Evolutionary conservation across 1,140 invertebrate species (phyloP).

Genomic region (Nixonia krombeini): DNA sequence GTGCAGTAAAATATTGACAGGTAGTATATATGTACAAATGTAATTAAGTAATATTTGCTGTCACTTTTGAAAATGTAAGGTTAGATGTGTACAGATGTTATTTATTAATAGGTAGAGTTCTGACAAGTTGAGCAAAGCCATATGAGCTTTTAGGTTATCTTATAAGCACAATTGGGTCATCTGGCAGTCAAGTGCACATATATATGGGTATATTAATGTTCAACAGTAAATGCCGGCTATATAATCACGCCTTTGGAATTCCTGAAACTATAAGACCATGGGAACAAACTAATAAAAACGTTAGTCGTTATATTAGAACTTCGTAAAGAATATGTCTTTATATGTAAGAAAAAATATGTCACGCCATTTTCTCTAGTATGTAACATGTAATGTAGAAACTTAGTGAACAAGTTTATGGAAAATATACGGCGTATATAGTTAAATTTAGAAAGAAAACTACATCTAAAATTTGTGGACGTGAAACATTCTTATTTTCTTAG

Average conservation of each 20-base stretch:
- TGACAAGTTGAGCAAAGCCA: constrained; percentile 69
- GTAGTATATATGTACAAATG: no score
- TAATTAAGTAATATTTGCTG: no score
- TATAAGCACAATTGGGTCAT: constrained; percentile 68
- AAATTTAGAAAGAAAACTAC: no score
- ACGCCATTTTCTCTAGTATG: no score
- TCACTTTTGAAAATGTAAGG: constrained; percentile 14
- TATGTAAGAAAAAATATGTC: no score
- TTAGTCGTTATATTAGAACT: constrained; percentile 50
- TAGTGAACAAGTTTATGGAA: no score
- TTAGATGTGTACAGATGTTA: constrained; percentile 50
- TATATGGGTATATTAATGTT: constrained; percentile 51
- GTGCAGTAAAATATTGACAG: no score
- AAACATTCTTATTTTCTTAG: no score
- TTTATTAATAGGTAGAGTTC: constrained; percentile 70
- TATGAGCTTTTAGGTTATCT: constrained; percentile 71
- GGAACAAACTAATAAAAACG: constrained; percentile 69
- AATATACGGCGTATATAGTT: no score
- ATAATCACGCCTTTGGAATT: constrained; percentile 61
- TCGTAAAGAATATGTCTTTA: no score
- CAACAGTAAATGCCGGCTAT: constrained; percentile 23
- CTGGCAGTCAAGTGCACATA: constrained; percentile 71
- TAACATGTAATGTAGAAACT: no score
- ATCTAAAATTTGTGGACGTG: no score
- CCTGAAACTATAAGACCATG: constrained; percentile 65